phyloP scores from a whole-genome alignment of 23 tunicate species.

The Corella eumyota region DNA sequence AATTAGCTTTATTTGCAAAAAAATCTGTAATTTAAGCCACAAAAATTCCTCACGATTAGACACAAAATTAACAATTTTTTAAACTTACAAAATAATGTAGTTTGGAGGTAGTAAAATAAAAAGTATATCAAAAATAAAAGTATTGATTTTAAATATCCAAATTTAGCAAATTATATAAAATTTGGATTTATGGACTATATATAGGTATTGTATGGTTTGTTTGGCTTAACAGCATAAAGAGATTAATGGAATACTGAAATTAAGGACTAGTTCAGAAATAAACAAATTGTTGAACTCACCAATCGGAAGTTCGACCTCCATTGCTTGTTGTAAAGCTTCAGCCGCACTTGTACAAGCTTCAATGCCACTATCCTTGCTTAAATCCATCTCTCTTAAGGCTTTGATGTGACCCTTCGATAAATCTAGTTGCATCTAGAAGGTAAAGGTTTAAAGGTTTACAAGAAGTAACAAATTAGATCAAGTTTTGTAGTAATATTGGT shows the following conservation, averaged over 20 bases:
- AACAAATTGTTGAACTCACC: conserved; percentile 11
- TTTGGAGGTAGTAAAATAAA: no score
- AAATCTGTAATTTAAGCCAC: no score
- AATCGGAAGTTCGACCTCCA: conserved; percentile 88
- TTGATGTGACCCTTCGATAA: conserved; percentile 86
- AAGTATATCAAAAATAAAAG: no score
- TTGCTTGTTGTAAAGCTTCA: conserved; percentile 81
- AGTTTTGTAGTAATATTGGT: background rate
- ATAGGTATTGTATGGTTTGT: no score
- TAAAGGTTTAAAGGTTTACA: background rate
- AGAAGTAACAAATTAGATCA: background rate
- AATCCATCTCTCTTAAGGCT: conserved; percentile 77
- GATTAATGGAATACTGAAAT: background rate
- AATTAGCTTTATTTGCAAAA: no score
- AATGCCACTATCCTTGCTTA: conserved; percentile 74
- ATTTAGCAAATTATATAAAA: no score
- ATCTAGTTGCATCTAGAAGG: conserved; percentile 69
- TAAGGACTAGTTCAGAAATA: background rate
- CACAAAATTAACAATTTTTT: no score
- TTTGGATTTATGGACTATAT: no score
- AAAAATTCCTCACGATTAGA: no score
- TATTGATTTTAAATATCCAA: no score
- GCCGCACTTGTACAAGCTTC: conserved; percentile 92
- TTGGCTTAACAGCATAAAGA: background rate
- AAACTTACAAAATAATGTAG: no score